These are phyloP conservation scores for Gopherus flavomarginatus DNA, from an alignment of 2,113 vertebrate species.

Conservation along the genomic window DNA sequence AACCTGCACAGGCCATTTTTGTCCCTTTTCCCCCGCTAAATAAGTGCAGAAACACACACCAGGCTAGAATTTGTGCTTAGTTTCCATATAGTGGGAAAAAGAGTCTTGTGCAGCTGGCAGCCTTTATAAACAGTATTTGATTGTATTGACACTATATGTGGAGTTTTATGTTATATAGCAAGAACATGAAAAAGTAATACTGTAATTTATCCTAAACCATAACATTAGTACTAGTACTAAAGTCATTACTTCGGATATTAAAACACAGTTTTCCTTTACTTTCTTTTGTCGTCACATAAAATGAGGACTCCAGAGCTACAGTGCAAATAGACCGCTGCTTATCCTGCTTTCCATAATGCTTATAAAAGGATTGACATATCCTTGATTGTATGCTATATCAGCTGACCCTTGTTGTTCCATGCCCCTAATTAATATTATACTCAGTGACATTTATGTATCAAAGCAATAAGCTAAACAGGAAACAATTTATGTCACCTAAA, in stretches of 20 bases:
- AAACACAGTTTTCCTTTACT: slow-evolving; percentile 42
- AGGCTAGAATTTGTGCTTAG: slow-evolving; percentile 65
- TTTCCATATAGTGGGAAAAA: slow-evolving; percentile 69
- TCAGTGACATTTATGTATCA: slow-evolving; percentile 94
- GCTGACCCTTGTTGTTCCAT: slow-evolving; percentile 88
- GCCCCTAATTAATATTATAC: slow-evolving; percentile 93
- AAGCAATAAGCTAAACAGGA: slow-evolving; percentile 95
- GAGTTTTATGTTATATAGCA: slow-evolving; percentile 70
- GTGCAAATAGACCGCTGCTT: not conserved
- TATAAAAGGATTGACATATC: slow-evolving; percentile 78
- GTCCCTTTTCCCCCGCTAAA: slow-evolving; percentile 19
- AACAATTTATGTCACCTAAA: slow-evolving; percentile 99
- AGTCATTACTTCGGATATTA: slow-evolving; percentile 70
- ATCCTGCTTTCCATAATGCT: slow-evolving; percentile 37
- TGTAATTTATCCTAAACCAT: slow-evolving; percentile 51
- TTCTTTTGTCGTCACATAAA: slow-evolving; percentile 68
- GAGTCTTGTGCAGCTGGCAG: slow-evolving; percentile 74
- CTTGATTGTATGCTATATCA: slow-evolving; percentile 81
- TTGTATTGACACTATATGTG: slow-evolving; percentile 74
- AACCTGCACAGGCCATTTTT: slow-evolving; percentile 75
- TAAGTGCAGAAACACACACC: slow-evolving; percentile 80
- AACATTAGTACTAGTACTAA: slow-evolving; percentile 65
- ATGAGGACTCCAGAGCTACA: not conserved
- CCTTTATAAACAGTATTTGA: slow-evolving; percentile 79
- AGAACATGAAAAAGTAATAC: slow-evolving; percentile 57